Evolutionary conservation across 2,113 vertebrate genomes (phyloP), one percentile per base, ranked within the genome.

Genomic region (Poeciliopsis occidentalis): DNA sequence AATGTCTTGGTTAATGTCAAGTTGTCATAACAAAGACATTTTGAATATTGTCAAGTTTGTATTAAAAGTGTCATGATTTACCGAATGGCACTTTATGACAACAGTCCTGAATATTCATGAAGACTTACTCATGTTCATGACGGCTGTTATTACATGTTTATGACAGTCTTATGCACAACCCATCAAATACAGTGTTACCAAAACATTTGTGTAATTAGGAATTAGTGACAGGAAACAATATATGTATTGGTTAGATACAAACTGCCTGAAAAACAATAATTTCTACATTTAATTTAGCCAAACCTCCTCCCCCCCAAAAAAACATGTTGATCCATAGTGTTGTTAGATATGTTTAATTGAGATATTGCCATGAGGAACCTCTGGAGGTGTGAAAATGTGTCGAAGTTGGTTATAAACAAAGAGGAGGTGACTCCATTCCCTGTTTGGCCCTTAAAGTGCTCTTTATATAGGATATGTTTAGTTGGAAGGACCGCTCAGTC

Each of bases 391-490:
- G 75, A 82, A 37, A 88, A 76, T 80, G 69, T 78, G 73, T 69
- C 67, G 85, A 85, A 91, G 87, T 91, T 91, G 89, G 88, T 88
- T 87, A 86, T 82, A 86, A 89, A 81, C 68, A 70, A 29, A 91
- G 85, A 78, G 75, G 34, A 37, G 64, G 81, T 57, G 80, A 76
- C 84, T 88, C 76, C 67, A 75, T 70, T 79, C 47, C 47, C 78
- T 87, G 73, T 78, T 81, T 82, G 83, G 61, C 76, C 80, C 82
- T 78, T 83, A 60, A 89, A 90, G 81, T 76, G 85, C 88, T 69
- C 91, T 87, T 86, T 47, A 86, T 69, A 32, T 81, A 73, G 79
- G 75, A 67, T 75, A 64, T 61, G 78, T 89, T 84, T 81, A 90
- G 79, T 84, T 51, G 83, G 60, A 73, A 83, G 79, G 80, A 87